Evolutionary conservation across 2,113 vertebrate species (phyloP).

Genomic region (Petaurus breviceps): DNA sequence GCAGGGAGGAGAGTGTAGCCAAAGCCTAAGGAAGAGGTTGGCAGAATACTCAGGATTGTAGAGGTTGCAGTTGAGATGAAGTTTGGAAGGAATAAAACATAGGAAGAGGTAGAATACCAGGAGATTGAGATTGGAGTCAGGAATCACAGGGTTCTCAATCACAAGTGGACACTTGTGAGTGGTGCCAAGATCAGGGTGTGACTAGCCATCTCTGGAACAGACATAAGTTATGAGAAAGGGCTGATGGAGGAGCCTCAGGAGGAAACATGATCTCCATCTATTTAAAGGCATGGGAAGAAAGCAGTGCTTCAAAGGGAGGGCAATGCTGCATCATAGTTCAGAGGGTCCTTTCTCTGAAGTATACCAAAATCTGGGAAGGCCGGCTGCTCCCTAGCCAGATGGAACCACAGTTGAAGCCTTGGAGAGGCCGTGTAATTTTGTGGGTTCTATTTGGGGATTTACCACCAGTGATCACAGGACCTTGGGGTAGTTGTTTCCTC

Average conservation of each 20-base stretch:
- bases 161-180: neutral
- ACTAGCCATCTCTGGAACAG: neutral
- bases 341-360: neutral
- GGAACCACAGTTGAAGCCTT: neutral
- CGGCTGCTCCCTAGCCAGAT: neutral
- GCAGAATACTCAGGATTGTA: neutral
- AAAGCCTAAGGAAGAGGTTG: neutral
- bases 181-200: neutral
- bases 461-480: neutral
- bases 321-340: neutral
- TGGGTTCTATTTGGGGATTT: neutral
- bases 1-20: neutral
- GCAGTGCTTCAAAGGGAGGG: conserved; percentile 2
- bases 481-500: neutral
- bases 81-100: neutral
- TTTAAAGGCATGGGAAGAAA: neutral
- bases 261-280: neutral
- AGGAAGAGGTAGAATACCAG: neutral
- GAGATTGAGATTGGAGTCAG: neutral
- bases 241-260: neutral
- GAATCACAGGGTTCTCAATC: neutral
- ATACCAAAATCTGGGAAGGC: neutral
- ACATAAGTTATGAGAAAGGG: neutral
- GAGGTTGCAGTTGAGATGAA: neutral
- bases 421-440: neutral